Evolutionary conservation across 1,140 invertebrate species (phyloP), one percentile per base, ranked within the genome.

Genomic region (Coelopa frigida): DNA sequence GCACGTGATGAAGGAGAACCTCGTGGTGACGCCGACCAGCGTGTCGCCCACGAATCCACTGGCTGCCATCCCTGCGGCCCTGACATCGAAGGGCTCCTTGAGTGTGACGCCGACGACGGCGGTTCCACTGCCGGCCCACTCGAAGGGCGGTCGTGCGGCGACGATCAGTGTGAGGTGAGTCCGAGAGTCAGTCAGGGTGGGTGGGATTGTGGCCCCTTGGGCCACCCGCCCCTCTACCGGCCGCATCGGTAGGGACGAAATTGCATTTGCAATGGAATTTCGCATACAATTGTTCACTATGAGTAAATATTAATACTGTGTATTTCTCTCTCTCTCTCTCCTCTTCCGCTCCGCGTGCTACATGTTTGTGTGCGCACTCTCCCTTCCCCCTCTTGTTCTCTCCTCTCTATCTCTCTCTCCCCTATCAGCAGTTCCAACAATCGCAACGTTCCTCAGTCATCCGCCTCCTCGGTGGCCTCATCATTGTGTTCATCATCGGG

Each of bases 1-100:
- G 70, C 90, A 94, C 51, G 61, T 70, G 36, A 68, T 89, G 71
- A 87, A 86, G 61, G 84, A 87, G 70, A 86, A 85, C 62, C 78
- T 85, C 50, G 78, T 79, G 43, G 75, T 79, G 8, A 75, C 82
- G 40, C 79, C 81, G 40, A 73, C 74, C 33, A 66, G 50, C 43
- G 24, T 46, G 14, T 66, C 65, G 22, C 62, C 62, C 24, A 62
- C 61, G 36, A 66, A 66, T 70, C 62, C 51, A 10, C 58, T 66
- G 55, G 72, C 55, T 49, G 74, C 55, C 24, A 74, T 74, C 51
- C 74, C 60, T 61, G 77, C 74, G 52, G 71, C 73, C 44, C 56
- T 72, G 40, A 68, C 66, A 18, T 61, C 62, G 6, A 70, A 75
- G 24, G 75, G 77, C 39, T 77, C 75, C 33, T 70, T 78, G 14